A percentile compares a stretch with the other conserved stretches of the same genome.
Conservation (phyloP, 1,140 invertebrate species). For the Steinernema feltiae region DNA sequence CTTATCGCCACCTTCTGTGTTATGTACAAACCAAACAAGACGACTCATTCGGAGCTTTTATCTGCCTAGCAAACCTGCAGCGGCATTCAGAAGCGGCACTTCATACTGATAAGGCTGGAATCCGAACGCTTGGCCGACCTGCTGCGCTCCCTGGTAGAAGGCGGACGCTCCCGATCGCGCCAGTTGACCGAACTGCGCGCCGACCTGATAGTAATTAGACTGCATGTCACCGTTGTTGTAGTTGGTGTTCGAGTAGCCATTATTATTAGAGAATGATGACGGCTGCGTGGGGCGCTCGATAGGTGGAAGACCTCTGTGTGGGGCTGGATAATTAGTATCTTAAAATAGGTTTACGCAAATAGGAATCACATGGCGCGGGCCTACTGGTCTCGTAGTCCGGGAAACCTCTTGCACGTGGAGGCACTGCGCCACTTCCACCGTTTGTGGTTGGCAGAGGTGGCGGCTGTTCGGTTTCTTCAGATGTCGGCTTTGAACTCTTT, state of each 20-base stretch:
- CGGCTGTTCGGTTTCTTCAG: not conserved
- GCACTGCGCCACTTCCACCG: not conserved
- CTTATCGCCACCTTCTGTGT: no score
- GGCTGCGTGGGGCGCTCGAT: not conserved
- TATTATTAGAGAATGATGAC: not conserved
- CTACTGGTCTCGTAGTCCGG: not conserved
- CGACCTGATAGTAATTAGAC: not conserved
- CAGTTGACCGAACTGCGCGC: not conserved
- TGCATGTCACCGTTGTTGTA: not conserved
- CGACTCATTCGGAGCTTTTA: not conserved
- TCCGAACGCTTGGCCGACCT: not conserved
- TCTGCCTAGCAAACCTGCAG: not conserved
- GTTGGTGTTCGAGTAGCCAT: not conserved
- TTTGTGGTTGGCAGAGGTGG: not conserved
- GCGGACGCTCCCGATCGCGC: not conserved
- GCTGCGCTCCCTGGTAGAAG: not conserved
- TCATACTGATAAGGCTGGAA: constrained; percentile 2
- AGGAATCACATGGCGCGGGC: not conserved
- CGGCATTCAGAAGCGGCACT: not conserved
- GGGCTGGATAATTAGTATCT: not conserved
- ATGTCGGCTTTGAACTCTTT: not conserved
- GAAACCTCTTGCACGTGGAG: not conserved
- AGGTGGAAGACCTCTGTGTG: not conserved
- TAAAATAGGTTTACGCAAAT: not conserved
- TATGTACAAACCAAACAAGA: no score